Evolutionary conservation across 1,140 invertebrate species (phyloP).

Genomic region (Nasonia vitripennis): DNA sequence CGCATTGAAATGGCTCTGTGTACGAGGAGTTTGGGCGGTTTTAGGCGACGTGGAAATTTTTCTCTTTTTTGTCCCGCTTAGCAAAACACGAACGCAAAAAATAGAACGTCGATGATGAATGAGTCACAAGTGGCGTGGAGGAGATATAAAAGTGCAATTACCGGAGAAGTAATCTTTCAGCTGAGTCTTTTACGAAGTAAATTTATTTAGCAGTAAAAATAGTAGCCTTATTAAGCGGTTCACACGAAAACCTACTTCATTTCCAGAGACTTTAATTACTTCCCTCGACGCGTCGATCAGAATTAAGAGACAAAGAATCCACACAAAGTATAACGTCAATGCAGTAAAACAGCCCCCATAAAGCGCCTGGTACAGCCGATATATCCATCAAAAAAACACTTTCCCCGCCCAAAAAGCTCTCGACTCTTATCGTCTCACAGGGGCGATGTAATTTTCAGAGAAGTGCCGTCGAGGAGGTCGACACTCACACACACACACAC

Average conservation of each 20-base stretch:
- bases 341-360: not conserved
- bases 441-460: slow-evolving; percentile 26
- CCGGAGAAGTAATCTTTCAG: not conserved
- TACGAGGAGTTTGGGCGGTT: too few species aligned
- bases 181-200: not conserved
- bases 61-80: too few species aligned
- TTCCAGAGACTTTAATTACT: not conserved
- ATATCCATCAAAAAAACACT: not conserved
- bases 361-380: not conserved
- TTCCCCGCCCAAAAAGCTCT: not conserved
- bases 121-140: not conserved
- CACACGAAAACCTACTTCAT: not conserved
- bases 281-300: not conserved
- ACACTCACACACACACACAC: not conserved
- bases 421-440: not conserved
- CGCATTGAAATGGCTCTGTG: not conserved
- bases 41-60: too few species aligned
- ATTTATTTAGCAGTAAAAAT: not conserved
- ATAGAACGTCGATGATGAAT: not conserved
- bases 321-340: not conserved
- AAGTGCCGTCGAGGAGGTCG: not conserved
- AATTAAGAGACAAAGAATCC: too few species aligned
- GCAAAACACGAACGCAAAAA: too few species aligned
- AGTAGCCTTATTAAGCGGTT: not conserved
- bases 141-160: not conserved